Evolutionary conservation across 2,113 vertebrate genomes (phyloP), one percentile per base, ranked within the genome.

Genomic region (Zosterops pallidus): DNA sequence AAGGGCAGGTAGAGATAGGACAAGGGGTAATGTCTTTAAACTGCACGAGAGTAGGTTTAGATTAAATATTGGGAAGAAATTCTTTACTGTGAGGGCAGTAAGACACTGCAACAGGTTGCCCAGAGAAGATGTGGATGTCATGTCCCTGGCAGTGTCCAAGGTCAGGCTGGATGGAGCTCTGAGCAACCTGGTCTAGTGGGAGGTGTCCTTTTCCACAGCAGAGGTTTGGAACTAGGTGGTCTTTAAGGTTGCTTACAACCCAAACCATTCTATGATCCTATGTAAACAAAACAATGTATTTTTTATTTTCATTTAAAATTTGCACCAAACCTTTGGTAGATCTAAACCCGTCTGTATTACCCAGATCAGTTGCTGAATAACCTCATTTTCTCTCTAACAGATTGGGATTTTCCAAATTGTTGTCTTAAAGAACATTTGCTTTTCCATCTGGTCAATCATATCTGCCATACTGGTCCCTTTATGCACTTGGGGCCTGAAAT

Each of bases 401-500:
- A 24, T 3, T 56, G 12, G 4, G 9, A 62, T 81, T 93, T 83
- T 89, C n/a, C 19, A 60, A 65, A 57, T 2, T 39, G 4, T n/a
- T 68, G 4, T 65, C 50, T 55, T 87, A 71, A 78, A 63, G 60
- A 84, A 74, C 20, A 65, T 65, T 59, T 77, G 7, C 1, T 69
- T 83, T 89, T 89, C 28, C 16, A 49, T 39, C 15, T 72, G 24
- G 14, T 63, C 37, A 62, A 6, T 62, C 6, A 6, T 28, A 12
- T 50, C 56, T 89, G 28, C 81, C 85, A 3, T 5, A 26, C 21
- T 29, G 16, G 63, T 69, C 37, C 31, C 9, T 65, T 70, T 57
- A 28, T 2, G 4, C 0, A 1, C 11, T 15, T 53, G 46, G 16
- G 37, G 20, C n/a, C n/a, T 55, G 37, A 28, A 53, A 23, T 31